phyloP scores from a whole-genome alignment of 2,113 vertebrate genomes.

The Psilopsiagon aurifrons region DNA sequence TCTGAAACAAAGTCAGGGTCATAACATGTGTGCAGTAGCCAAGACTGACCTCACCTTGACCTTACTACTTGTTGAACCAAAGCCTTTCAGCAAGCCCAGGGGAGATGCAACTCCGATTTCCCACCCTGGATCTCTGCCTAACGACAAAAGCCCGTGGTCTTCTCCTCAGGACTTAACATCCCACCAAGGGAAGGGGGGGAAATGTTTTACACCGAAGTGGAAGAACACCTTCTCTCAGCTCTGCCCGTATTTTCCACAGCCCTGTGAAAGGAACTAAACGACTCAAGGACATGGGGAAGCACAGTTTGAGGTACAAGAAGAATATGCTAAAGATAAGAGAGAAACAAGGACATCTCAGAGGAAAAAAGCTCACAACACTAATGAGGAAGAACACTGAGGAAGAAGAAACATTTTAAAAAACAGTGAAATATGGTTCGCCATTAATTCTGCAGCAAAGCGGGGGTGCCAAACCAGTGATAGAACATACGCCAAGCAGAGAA shows the following conservation, averaged over 20 bases:
- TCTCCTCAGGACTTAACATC: background rate
- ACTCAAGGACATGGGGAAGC: background rate
- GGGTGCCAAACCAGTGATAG: background rate
- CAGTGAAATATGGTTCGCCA: background rate
- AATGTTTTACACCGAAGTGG: background rate
- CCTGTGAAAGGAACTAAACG: background rate
- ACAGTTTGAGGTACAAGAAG: background rate
- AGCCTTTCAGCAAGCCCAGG: background rate
- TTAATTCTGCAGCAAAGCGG: background rate
- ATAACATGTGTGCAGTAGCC: background rate
- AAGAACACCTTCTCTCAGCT: background rate
- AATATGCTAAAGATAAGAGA: background rate
- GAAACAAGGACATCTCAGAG: background rate
- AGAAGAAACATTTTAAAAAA: background rate
- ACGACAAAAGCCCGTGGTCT: constrained; percentile 10
- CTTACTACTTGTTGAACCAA: background rate
- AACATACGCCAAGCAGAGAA: background rate
- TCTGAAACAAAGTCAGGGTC: constrained; percentile 7
- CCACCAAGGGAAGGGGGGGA: background rate
- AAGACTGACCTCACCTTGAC: constrained; percentile 27
- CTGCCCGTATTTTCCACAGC: background rate
- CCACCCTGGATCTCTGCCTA: constrained; percentile 16
- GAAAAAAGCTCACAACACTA: background rate
- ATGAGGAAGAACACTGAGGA: background rate
- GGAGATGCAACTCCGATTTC: background rate